phyloP scores from a whole-genome alignment of 2,888 invertebrate species.

The Apodemia mormo region DNA sequence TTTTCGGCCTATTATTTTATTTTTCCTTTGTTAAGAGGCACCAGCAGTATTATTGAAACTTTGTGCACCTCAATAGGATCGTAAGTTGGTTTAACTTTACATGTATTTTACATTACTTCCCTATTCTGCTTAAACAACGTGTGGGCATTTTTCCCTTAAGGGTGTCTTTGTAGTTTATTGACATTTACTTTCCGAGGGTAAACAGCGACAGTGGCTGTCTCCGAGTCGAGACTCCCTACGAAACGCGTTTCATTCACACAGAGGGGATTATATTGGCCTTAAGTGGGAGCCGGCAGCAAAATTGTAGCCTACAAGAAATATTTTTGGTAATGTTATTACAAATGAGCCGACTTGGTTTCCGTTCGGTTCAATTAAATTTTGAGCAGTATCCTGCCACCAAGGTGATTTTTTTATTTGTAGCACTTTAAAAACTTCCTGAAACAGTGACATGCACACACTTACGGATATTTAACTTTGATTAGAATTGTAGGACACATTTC shows the following conservation, averaged over 20 bases:
- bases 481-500: too few relatives aligned
- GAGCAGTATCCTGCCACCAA: too few relatives aligned
- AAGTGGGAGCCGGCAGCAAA: conserved; percentile 28
- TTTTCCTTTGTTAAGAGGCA: neutral
- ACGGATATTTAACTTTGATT: too few relatives aligned
- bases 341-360: neutral
- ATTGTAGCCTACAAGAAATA: conserved; percentile 4
- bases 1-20: neutral
- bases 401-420: too few relatives aligned
- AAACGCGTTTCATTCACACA: conserved; percentile 39
- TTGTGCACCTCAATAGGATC: neutral
- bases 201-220: conserved; percentile 63
- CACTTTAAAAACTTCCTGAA: too few relatives aligned
- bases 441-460: too few relatives aligned
- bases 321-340: conserved; percentile 12
- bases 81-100: conserved; percentile 34
- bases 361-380: neutral
- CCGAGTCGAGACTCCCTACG: conserved; percentile 50
- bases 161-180: conserved; percentile 72
- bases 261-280: conserved; percentile 34
- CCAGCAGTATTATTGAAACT: neutral
- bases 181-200: conserved; percentile 77
- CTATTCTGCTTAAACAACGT: conserved; percentile 51
- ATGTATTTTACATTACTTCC: conserved; percentile 49
- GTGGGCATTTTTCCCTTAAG: conserved; percentile 62